Evolutionary conservation across 2,113 vertebrate genomes (phyloP).

Genomic region (Nyctereutes procyonoides): DNA sequence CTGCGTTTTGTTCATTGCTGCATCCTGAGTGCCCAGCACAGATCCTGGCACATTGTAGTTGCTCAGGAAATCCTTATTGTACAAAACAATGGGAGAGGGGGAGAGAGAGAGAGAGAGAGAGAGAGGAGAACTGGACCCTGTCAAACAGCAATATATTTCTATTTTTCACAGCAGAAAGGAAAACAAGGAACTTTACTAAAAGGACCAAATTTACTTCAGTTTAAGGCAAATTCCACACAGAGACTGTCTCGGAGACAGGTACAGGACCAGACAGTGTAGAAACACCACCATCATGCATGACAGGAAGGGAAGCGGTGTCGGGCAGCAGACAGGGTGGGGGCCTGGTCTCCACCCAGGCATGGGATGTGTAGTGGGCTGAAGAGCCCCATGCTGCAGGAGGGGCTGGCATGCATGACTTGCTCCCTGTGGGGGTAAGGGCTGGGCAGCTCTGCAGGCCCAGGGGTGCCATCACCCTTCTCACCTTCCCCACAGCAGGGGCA

Average conservation of each 20-base stretch:
- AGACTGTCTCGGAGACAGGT: constrained; percentile 79
- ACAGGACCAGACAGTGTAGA: constrained; percentile 67
- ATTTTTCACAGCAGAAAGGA: background rate
- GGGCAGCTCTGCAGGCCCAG: background rate
- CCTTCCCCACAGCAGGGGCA: background rate
- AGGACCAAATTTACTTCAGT: constrained; percentile 82
- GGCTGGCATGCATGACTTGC: constrained; percentile 71
- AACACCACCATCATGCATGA: constrained; percentile 79
- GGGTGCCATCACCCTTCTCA: background rate
- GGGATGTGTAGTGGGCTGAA: background rate
- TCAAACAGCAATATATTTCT: background rate
- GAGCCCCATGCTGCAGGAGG: constrained; percentile 53
- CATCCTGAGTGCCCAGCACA: background rate
- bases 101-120: too few species aligned
- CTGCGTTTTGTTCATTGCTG: background rate
- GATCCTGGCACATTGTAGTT: background rate
- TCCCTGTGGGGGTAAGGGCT: background rate
- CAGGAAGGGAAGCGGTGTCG: background rate
- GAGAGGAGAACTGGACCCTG: background rate
- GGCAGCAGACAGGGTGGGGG: background rate
- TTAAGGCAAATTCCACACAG: constrained; percentile 85
- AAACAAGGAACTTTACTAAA: constrained; percentile 68
- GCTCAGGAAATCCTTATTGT: background rate
- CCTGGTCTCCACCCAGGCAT: background rate
- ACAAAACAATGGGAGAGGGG: background rate